These are phyloP conservation scores for Agonopterix heracliana DNA, from an alignment of 2,888 invertebrate genomes.

Conservation along the genomic window DNA sequence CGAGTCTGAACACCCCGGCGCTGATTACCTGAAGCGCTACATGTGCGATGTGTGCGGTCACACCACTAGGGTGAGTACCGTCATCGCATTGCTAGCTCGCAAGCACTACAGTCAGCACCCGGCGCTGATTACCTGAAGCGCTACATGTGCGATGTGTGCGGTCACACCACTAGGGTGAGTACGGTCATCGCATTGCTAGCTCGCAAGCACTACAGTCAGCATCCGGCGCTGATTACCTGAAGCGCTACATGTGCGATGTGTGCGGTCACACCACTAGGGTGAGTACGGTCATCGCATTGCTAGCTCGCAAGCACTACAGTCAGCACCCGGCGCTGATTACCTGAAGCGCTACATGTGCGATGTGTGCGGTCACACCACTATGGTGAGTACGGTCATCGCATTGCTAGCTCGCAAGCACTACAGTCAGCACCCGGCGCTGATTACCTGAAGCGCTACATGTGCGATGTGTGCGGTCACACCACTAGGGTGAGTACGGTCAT, in stretches of 20 bases:
- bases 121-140: conserved; percentile 60
- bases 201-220: conserved; percentile 56
- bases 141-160: conserved; percentile 69
- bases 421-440: too few species aligned
- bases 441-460: too few species aligned
- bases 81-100: too few species aligned
- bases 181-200: too few species aligned
- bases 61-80: conserved; percentile 59
- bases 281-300: too few species aligned
- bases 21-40: conserved; percentile 60
- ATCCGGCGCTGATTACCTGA: conserved; percentile 58
- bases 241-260: conserved; percentile 68
- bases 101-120: conserved; percentile 59
- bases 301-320: conserved; percentile 57
- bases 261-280: conserved; percentile 66
- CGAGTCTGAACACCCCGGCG: conserved; percentile 59
- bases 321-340: conserved; percentile 56
- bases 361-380: conserved; percentile 63
- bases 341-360: conserved; percentile 70
- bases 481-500: too few species aligned
- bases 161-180: conserved; percentile 63
- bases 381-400: too few species aligned
- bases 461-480: too few species aligned
- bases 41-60: conserved; percentile 71
- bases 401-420: too few species aligned